Evolutionary conservation across 1,140 invertebrate genomes (phyloP).

Genomic region (Polypedilum vanderplanki): DNA sequence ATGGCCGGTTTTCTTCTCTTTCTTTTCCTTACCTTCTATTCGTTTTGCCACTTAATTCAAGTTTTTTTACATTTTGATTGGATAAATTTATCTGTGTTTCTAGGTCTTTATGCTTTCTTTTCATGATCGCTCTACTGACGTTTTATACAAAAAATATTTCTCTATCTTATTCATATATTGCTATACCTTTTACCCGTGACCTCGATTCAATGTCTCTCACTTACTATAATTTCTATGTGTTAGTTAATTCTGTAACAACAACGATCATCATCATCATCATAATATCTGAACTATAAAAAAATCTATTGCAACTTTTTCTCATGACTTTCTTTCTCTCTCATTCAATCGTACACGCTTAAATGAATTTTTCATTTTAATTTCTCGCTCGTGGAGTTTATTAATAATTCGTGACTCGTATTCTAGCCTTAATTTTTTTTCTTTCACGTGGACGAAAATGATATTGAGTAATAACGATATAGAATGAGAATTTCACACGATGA

Average conservation of each 20-base stretch:
- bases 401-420: constrained; percentile 16
- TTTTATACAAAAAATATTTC: no score
- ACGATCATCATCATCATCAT: neutral
- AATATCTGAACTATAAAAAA: neutral
- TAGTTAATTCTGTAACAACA: neutral
- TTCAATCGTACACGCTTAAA: no score
- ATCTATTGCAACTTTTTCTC: neutral
- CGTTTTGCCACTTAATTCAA: constrained; percentile 12
- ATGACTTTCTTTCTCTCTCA: no score
- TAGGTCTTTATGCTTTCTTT: constrained; percentile 28
- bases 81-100: constrained; percentile 24
- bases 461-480: constrained; percentile 6
- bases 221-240: neutral
- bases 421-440: neutral
- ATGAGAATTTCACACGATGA: neutral
- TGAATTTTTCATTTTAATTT: neutral
- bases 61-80: neutral
- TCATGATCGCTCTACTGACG: neutral
- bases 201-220: neutral
- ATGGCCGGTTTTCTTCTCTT: neutral
- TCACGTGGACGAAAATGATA: neutral
- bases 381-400: constrained; percentile 24
- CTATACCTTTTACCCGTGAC: constrained; percentile 1
- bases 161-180: neutral
- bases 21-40: neutral